Percentiles rank a stretch among this genome's conserved stretches.
Conservation (phyloP, 2,888 invertebrate species). For the Leucoma salicis region DNA sequence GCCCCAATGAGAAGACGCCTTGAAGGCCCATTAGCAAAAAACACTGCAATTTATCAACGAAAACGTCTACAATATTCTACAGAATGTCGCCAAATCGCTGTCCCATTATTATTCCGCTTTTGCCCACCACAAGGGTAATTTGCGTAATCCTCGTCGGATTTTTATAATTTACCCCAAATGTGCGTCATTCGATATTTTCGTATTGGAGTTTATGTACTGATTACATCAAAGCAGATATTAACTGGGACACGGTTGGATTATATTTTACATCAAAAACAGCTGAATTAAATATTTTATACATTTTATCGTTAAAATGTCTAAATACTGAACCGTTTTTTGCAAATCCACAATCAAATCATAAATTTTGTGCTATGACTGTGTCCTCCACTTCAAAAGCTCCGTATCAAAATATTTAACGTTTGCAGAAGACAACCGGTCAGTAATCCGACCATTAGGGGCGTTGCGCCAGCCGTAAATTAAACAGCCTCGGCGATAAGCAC, state of each 20-base stretch:
- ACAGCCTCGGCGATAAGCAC: slow-evolving; percentile 21
- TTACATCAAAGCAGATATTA: not conserved
- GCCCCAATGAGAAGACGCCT: slow-evolving; percentile 41
- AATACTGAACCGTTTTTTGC: not conserved
- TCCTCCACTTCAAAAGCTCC: not conserved
- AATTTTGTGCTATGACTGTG: not conserved
- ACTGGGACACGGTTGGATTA: not conserved
- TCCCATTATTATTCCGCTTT: slow-evolving; percentile 68
- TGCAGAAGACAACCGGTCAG: slow-evolving; percentile 6
- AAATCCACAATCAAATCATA: not conserved
- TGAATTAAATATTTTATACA: not conserved
- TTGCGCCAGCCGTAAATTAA: slow-evolving; percentile 29
- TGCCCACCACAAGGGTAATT: slow-evolving; percentile 62
- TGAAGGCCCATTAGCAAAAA: slow-evolving; percentile 67
- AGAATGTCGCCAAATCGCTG: slow-evolving; percentile 58
- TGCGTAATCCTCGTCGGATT: slow-evolving; percentile 58
- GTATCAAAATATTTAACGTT: slow-evolving; percentile 16
- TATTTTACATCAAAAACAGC: not conserved
- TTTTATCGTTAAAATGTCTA: no score
- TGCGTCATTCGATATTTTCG: slow-evolving; percentile 8
- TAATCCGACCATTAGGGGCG: slow-evolving; percentile 25
- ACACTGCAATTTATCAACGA: slow-evolving; percentile 72
- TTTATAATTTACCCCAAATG: slow-evolving; percentile 24
- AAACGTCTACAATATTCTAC: slow-evolving; percentile 57
- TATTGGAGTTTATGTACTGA: not conserved